Conservation (phyloP, 2,797 vertebrate species). For the Enteromius treurensis region DNA sequence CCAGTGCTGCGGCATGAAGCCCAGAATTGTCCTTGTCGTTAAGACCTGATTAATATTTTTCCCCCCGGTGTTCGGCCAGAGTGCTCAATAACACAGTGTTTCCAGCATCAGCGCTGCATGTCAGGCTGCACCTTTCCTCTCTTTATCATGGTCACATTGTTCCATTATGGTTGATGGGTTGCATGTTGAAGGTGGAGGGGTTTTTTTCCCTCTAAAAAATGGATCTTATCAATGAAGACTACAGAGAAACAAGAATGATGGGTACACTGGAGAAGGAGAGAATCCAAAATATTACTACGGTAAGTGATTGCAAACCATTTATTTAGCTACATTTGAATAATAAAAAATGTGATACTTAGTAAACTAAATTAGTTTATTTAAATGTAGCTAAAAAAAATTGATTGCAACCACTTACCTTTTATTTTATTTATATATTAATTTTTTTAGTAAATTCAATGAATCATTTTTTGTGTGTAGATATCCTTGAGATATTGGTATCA, state of each 20-base stretch:
- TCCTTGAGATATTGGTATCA: not conserved
- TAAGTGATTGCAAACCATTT: too few relatives aligned
- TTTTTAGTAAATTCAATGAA: too few relatives aligned
- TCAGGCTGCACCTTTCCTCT: not conserved
- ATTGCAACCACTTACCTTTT: too few relatives aligned
- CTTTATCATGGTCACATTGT: constrained; percentile 10
- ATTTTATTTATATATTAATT: too few relatives aligned
- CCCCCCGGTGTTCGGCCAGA: not conserved
- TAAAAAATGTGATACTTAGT: too few relatives aligned
- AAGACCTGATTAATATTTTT: constrained; percentile 53
- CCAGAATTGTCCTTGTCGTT: constrained; percentile 60
- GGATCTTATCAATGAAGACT: not conserved
- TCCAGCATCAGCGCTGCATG: constrained; percentile 23
- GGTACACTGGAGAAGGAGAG: too few relatives aligned
- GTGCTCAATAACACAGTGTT: constrained; percentile 37
- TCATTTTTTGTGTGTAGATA: not conserved
- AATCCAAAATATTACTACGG: too few relatives aligned
- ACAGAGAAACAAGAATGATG: not conserved
- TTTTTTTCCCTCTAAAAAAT: not conserved
- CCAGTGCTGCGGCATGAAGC: constrained; percentile 39
- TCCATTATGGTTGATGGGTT: constrained; percentile 16
- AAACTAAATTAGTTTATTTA: too few relatives aligned
- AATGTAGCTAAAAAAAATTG: too few relatives aligned
- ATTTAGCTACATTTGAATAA: too few relatives aligned
- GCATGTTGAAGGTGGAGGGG: not conserved